A percentile compares a stretch with the other conserved stretches of the same genome.
Conservation (phyloP, 1,140 invertebrate species). For the Tetramorium parvispinum region DNA sequence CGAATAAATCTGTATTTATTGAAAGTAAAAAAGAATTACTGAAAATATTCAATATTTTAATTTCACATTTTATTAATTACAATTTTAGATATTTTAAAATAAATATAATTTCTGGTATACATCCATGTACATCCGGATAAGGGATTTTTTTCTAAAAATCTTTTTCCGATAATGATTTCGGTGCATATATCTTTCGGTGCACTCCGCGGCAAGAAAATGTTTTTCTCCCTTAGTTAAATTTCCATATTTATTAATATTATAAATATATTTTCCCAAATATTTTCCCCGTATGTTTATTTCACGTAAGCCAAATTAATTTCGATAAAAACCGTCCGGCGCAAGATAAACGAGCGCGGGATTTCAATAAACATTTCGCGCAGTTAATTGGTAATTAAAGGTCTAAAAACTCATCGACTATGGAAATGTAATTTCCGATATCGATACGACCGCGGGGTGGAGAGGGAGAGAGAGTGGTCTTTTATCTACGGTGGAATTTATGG, state of each 20-base stretch:
- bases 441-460: background rate
- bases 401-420: constrained; percentile 52
- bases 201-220: constrained; percentile 18
- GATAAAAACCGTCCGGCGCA: constrained; percentile 29
- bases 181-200: background rate
- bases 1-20: background rate
- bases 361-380: constrained; percentile 51
- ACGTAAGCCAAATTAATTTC: constrained; percentile 54
- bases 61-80: constrained; percentile 18
- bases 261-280: constrained; percentile 11
- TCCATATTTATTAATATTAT: constrained; percentile 48
- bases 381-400: constrained; percentile 56
- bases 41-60: constrained; percentile 12
- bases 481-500: constrained; percentile 52
- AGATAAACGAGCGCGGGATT: constrained; percentile 36
- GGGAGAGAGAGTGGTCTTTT: constrained; percentile 21
- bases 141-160: background rate
- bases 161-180: background rate
- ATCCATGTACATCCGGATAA: background rate
- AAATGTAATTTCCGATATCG: constrained; percentile 39
- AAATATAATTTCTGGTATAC: background rate
- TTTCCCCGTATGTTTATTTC: constrained; percentile 43
- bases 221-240: constrained; percentile 13
- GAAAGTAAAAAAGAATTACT: background rate
- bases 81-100: background rate